A percentile compares a stretch with the other conserved stretches of the same genome.
These are phyloP conservation scores for Himantopus leucocephalus DNA, from an alignment of 2,113 vertebrate genomes.

Conservation along the genomic window DNA sequence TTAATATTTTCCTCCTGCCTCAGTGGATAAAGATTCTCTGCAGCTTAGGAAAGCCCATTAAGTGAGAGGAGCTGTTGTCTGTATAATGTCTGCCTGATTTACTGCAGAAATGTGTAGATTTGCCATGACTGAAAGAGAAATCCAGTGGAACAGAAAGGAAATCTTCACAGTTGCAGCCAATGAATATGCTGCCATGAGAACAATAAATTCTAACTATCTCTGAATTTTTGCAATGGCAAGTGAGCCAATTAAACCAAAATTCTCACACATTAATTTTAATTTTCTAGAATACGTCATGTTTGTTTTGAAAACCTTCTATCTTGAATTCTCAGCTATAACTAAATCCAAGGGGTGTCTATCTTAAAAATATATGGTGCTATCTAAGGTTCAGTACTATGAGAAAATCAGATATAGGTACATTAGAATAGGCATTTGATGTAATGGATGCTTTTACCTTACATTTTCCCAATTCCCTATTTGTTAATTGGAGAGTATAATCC, in stretches of 20 bases:
- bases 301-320: background rate
- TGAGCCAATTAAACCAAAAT: background rate
- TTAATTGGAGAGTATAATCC: conserved; percentile 24
- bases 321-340: background rate
- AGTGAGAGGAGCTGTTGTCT: background rate
- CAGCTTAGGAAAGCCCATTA: background rate
- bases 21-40: background rate
- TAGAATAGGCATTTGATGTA: background rate
- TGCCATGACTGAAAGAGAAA: background rate
- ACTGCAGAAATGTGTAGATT: background rate
- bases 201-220: background rate
- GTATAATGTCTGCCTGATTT: background rate
- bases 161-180: background rate
- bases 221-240: background rate
- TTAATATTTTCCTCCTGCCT: background rate
- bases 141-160: background rate
- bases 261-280: background rate
- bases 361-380: background rate
- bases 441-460: background rate
- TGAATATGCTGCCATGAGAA: background rate
- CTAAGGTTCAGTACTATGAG: background rate
- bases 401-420: background rate
- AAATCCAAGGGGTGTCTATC: background rate
- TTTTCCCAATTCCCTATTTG: background rate
- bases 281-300: background rate